Percentiles rank a stretch among this genome's conserved stretches.
Conservation (phyloP, 2,113 vertebrate species). For the Himantopus leucocephalus region DNA sequence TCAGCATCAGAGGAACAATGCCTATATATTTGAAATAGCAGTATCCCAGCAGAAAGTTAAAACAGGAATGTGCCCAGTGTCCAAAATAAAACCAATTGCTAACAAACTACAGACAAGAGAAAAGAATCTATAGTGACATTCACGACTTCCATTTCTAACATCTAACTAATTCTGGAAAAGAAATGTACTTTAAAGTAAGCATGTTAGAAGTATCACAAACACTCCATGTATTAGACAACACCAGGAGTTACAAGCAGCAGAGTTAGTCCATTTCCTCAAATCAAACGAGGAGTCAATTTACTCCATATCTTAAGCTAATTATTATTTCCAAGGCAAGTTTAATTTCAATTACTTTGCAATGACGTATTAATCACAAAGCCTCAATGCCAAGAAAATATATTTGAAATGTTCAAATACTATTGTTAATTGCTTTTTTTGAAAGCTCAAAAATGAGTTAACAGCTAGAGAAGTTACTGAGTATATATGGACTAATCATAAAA, state of each 20-base stretch:
- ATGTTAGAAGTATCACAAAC: neutral
- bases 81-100: neutral
- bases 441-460: neutral
- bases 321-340: slow-evolving; percentile 12
- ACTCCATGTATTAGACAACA: neutral
- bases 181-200: neutral
- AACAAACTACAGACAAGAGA: neutral
- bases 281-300: neutral
- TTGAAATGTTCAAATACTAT: neutral
- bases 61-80: neutral
- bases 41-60: neutral
- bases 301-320: neutral
- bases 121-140: neutral
- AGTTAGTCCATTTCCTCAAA: neutral
- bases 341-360: slow-evolving; percentile 1
- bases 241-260: neutral
- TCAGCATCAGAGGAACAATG: neutral
- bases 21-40: neutral
- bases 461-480: neutral
- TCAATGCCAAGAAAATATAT: neutral
- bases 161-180: neutral
- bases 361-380: neutral
- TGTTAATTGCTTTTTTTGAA: neutral
- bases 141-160: neutral
- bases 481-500: neutral